These are phyloP conservation scores for Conistra vaccinii DNA, from an alignment of 2,888 invertebrate species.

Conservation along the genomic window DNA sequence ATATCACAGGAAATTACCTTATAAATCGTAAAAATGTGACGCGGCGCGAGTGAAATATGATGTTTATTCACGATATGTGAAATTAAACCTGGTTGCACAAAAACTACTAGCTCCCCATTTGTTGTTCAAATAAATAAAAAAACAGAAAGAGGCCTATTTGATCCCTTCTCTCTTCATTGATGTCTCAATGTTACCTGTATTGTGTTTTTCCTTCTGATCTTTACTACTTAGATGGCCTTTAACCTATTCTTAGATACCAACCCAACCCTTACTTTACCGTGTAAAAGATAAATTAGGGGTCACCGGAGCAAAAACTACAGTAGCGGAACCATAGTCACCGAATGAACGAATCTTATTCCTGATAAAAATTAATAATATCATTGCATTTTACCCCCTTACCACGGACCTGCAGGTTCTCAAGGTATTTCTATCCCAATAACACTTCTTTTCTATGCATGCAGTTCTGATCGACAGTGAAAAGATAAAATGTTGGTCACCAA, in stretches of 20 bases:
- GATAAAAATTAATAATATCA: slow-evolving; percentile 88
- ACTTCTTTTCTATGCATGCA: slow-evolving; percentile 88
- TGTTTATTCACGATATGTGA: neutral
- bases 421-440: slow-evolving; percentile 90
- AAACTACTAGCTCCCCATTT: slow-evolving; percentile 69
- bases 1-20: neutral
- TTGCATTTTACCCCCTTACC: slow-evolving; percentile 90
- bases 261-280: slow-evolving; percentile 69
- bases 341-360: slow-evolving; percentile 83
- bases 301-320: slow-evolving; percentile 80
- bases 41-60: neutral
- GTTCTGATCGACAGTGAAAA: slow-evolving; percentile 76
- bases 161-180: slow-evolving; percentile 82
- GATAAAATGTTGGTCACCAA: slow-evolving; percentile 61
- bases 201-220: slow-evolving; percentile 82
- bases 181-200: slow-evolving; percentile 87
- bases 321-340: slow-evolving; percentile 78
- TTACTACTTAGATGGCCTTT: slow-evolving; percentile 78
- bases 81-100: neutral
- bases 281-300: slow-evolving; percentile 80
- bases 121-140: slow-evolving; percentile 75
- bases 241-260: slow-evolving; percentile 81
- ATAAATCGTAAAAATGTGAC: slow-evolving; percentile 20
- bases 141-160: slow-evolving; percentile 75
- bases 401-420: slow-evolving; percentile 91